Evolutionary conservation across 2,797 vertebrate genomes (phyloP).

Genomic region (Coreius guichenoti): DNA sequence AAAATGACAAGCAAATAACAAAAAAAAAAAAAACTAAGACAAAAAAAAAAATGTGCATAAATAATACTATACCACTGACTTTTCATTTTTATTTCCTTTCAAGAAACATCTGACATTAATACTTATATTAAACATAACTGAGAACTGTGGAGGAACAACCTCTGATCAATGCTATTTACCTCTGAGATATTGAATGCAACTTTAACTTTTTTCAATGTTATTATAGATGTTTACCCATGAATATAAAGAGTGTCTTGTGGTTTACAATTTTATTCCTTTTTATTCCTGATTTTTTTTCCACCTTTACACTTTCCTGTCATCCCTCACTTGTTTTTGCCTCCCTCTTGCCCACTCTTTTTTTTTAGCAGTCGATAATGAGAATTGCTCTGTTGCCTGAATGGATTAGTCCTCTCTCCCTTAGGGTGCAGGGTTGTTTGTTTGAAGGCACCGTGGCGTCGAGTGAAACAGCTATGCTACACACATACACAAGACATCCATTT

Average conservation of each 20-base stretch:
- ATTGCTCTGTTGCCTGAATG: conserved; percentile 83
- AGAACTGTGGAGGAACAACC: neutral
- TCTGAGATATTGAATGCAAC: neutral
- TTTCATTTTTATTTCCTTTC: neutral
- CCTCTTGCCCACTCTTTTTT: conserved; percentile 53
- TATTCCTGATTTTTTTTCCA: conserved; percentile 29
- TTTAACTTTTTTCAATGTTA: conserved; percentile 8
- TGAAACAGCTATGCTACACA: conserved; percentile 73
- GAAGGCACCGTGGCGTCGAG: conserved; percentile 78
- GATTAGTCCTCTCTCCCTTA: conserved; percentile 77
- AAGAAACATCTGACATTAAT: neutral
- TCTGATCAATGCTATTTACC: neutral
- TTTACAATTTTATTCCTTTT: neutral
- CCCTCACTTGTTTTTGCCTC: conserved; percentile 19
- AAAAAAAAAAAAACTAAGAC: neutral
- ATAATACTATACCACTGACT: neutral
- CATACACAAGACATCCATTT: conserved; percentile 11
- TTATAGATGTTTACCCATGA: conserved; percentile 9
- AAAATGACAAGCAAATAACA: too few relatives aligned
- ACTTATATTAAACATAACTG: neutral
- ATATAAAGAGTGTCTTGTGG: conserved; percentile 7
- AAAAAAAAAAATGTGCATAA: neutral
- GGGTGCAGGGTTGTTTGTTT: conserved; percentile 80
- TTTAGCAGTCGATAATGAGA: conserved; percentile 83
- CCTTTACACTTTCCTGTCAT: conserved; percentile 46